phyloP scores from a whole-genome alignment of 2,888 invertebrate genomes.

The Nycteola revayana region DNA sequence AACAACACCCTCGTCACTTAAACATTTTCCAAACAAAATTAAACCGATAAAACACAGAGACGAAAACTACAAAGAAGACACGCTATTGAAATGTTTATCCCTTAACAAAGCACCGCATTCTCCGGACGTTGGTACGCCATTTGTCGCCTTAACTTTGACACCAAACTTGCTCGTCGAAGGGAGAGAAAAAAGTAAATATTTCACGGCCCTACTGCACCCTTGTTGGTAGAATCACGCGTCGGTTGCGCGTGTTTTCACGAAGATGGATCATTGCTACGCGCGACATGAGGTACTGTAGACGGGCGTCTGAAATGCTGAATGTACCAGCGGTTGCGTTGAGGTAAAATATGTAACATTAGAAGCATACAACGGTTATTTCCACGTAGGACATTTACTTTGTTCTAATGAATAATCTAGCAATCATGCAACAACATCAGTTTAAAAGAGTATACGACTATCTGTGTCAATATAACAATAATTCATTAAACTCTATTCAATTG shows the following conservation, averaged over 20 bases:
- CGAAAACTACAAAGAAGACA: slow-evolving; percentile 27
- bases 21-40: slow-evolving; percentile 14
- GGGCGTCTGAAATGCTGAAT: slow-evolving; percentile 35
- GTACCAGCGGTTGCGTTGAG: too few relatives aligned
- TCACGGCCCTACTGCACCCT: slow-evolving; percentile 66
- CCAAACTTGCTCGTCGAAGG: slow-evolving; percentile 56
- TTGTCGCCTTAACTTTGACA: slow-evolving; percentile 65
- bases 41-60: slow-evolving; percentile 15
- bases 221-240: slow-evolving; percentile 79
- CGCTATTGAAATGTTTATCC: slow-evolving; percentile 36
- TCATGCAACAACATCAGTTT: too few relatives aligned
- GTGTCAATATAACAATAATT: too few relatives aligned
- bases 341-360: too few relatives aligned
- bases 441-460: too few relatives aligned
- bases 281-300: slow-evolving; percentile 40
- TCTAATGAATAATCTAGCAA: too few relatives aligned
- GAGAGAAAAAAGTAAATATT: slow-evolving; percentile 72
- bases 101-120: slow-evolving; percentile 47
- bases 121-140: slow-evolving; percentile 45
- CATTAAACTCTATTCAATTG: too few relatives aligned
- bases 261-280: slow-evolving; percentile 72
- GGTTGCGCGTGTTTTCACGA: slow-evolving; percentile 73
- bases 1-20: slow-evolving; percentile 1
- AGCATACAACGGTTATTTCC: too few relatives aligned
- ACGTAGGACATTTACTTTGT: too few relatives aligned